Evolutionary conservation across 2,888 invertebrate genomes (phyloP).

Genomic region (Suillia variegata): DNA sequence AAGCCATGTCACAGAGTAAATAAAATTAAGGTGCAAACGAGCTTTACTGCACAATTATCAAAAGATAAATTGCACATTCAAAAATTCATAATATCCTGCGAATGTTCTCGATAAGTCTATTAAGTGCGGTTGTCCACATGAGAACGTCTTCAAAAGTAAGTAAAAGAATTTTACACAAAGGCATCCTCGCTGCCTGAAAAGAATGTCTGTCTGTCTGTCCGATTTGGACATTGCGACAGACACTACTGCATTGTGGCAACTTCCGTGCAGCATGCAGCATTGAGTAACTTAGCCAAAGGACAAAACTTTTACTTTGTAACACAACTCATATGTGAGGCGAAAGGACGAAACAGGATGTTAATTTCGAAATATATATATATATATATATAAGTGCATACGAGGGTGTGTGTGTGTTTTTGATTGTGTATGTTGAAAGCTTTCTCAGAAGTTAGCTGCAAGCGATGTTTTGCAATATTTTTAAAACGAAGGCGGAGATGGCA

Average conservation of each 20-base stretch:
- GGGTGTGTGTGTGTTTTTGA: too few relatives aligned
- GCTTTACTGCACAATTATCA: too few relatives aligned
- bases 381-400: too few relatives aligned
- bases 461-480: not conserved
- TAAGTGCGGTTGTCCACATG: conserved; percentile 8
- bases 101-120: conserved; percentile 1
- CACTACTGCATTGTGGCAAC: not conserved
- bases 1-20: too few relatives aligned
- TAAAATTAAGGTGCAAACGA: too few relatives aligned
- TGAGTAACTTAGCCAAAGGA: conserved; percentile 25
- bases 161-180: not conserved
- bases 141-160: conserved; percentile 10
- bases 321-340: not conserved
- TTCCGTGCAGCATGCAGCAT: not conserved
- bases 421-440: not conserved
- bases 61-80: too few relatives aligned
- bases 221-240: too few relatives aligned
- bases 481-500: not conserved
- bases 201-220: not conserved
- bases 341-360: conserved; percentile 3
- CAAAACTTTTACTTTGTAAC: conserved; percentile 31
- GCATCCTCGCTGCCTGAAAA: too few relatives aligned
- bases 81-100: not conserved
- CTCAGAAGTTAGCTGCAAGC: not conserved
- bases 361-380: not conserved